Base-by-base conservation (phyloP, 2,797 vertebrate species). In the Myiothlypis coronata region DNA sequence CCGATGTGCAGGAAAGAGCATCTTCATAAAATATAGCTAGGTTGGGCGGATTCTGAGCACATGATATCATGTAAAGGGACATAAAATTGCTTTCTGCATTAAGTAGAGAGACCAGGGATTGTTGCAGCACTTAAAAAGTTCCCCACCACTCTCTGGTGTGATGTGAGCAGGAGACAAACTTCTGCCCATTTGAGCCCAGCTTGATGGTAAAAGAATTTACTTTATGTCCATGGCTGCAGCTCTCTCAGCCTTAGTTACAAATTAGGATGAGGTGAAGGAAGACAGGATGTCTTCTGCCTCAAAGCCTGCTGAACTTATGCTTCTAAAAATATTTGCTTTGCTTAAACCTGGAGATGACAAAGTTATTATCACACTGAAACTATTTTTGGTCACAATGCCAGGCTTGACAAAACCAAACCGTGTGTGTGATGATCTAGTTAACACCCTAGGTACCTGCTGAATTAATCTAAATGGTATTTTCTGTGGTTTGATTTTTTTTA, bases 11-110 rank as follows among this genome's bases (percentile, higher is more conserved):
- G 72, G 55, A 92, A 95, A 80, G 75, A 87, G 46, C 82, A 87
- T 89, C 47, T 82, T 64, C 60, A 89, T 87, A 95, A 96, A 96
- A 93, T 63, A 87, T 8, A 43, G 55, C 35, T 35, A 52, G 34
- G 49, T 14, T 80, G 70, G 57, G 55, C 75, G 53, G 89, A 77
- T 77, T 69, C 50, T 92, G 47, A 94, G 65, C 46, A 83, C 63
- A 63, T 50, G 52, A 8, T 61, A 57, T 72, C 86, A 69, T 50
- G 72, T 69, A 83, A 90, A 37, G 28, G 81, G 30, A 53, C 78
- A 93, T 85, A 89, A 96, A 96, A 94, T n/a, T 86, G 18, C 32
- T 74, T 94, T 61, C 59, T 89, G 80, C 67, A 61, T 90, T 91
- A 82, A 89, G 44, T 15, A 90, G 50, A 68, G 61, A 72, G 30